Percentiles rank a stretch among this genome's conserved stretches.
Conservation (phyloP, 2,113 vertebrate genomes). For the Datnioides undecimradiatus region DNA sequence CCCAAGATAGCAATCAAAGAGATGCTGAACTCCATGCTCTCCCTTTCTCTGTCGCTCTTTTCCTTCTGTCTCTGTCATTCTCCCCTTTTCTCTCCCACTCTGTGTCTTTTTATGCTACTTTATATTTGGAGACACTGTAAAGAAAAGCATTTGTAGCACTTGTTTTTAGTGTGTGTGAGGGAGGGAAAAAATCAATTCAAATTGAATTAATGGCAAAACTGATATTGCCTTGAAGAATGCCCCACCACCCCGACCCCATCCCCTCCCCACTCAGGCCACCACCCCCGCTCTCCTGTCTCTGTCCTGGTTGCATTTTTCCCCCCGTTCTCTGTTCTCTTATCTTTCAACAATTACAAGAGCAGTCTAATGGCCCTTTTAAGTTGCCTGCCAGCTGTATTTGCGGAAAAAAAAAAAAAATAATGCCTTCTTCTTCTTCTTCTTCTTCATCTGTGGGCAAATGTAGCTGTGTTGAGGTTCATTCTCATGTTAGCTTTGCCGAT, state of each 20-base stretch:
- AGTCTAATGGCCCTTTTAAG: slow-evolving; percentile 84
- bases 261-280: not conserved
- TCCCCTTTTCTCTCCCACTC: slow-evolving; percentile 1
- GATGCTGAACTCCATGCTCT: slow-evolving; percentile 78
- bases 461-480: slow-evolving; percentile 63
- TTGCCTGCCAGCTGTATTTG: slow-evolving; percentile 83
- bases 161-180: slow-evolving; percentile 71
- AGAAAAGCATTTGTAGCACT: slow-evolving; percentile 79
- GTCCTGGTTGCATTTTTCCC: slow-evolving; percentile 75
- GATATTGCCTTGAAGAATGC: slow-evolving; percentile 85
- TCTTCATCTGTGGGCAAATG: slow-evolving; percentile 77
- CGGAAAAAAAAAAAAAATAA: slow-evolving; percentile 67
- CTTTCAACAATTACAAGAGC: slow-evolving; percentile 84
- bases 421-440: slow-evolving; percentile 80
- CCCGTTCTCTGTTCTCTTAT: slow-evolving; percentile 81
- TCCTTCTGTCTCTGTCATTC: slow-evolving; percentile 34
- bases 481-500: slow-evolving; percentile 58
- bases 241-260: slow-evolving; percentile 11
- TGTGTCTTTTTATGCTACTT: slow-evolving; percentile 53
- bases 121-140: slow-evolving; percentile 69
- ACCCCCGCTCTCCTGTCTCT: slow-evolving; percentile 39
- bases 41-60: slow-evolving; percentile 58
- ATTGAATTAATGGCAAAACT: slow-evolving; percentile 85
- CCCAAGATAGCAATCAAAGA: slow-evolving; percentile 92
- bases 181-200: slow-evolving; percentile 79